These are phyloP conservation scores for Archocentrus centrarchus DNA, from an alignment of 2,113 vertebrate genomes.

Conservation along the genomic window DNA sequence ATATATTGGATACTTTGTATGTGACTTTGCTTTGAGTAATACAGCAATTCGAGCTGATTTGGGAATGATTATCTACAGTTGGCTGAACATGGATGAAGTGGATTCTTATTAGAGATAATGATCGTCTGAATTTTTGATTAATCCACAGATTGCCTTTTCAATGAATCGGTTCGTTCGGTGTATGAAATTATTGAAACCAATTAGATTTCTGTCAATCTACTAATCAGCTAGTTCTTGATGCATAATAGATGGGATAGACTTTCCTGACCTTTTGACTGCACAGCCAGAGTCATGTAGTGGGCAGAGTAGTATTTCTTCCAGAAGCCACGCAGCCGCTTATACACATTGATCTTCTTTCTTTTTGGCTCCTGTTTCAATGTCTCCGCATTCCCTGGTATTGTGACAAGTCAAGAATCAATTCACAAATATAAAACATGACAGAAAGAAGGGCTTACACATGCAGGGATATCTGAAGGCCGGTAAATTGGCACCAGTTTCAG, in stretches of 20 bases:
- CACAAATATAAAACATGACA: constrained; percentile 2
- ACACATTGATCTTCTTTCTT: constrained; percentile 91
- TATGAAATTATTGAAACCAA: constrained; percentile 19
- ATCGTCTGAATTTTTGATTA: constrained; percentile 46
- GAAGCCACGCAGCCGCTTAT: constrained; percentile 90
- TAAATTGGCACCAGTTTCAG: constrained; percentile 31
- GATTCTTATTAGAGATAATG: constrained; percentile 53
- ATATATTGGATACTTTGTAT: constrained; percentile 20
- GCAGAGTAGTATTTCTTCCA: constrained; percentile 95
- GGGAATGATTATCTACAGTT: constrained; percentile 41
- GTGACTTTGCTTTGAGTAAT: constrained; percentile 32
- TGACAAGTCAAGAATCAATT: constrained; percentile 40
- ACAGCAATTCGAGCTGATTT: constrained; percentile 39
- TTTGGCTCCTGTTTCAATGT: constrained; percentile 93
- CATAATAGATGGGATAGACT: constrained; percentile 4
- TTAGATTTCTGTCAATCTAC: constrained; percentile 16
- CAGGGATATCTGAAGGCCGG: constrained; percentile 14
- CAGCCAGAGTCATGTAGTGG: constrained; percentile 96
- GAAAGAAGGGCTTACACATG: constrained; percentile 26
- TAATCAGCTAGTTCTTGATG: not conserved
- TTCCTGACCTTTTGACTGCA: constrained; percentile 93
- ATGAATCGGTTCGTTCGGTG: constrained; percentile 13
- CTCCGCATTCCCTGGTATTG: constrained; percentile 89
- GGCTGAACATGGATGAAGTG: constrained; percentile 43
- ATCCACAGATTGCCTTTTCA: constrained; percentile 48